A percentile compares a stretch with the other conserved stretches of the same genome.
Evolutionary conservation across 1,140 invertebrate genomes (phyloP).

Genomic region (Leptoteleia sp.): DNA sequence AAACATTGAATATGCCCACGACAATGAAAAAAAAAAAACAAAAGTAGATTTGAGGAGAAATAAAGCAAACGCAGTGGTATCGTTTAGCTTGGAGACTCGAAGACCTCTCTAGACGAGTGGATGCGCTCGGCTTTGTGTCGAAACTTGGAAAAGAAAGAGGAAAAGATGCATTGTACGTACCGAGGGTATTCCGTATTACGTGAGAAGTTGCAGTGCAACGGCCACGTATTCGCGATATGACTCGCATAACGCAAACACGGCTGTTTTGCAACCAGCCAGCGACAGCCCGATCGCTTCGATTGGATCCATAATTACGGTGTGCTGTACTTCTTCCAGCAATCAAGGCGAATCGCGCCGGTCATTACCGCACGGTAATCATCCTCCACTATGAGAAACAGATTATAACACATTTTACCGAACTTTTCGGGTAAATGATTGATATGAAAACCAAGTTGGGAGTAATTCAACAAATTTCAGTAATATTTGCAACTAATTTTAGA

Average conservation of each 20-base stretch:
- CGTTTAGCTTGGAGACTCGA: slow-evolving; percentile 52
- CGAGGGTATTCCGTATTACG: slow-evolving; percentile 54
- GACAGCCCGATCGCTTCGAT: too few species aligned
- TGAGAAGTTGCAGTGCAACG: slow-evolving; percentile 47
- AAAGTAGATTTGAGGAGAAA: slow-evolving; percentile 21
- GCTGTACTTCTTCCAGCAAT: too few species aligned
- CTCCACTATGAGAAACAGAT: too few species aligned
- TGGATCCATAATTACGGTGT: too few species aligned
- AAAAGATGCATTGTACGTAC: slow-evolving; percentile 31
- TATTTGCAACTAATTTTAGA: too few species aligned
- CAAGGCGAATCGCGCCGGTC: too few species aligned
- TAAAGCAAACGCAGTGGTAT: slow-evolving; percentile 44
- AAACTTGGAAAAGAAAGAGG: slow-evolving; percentile 59
- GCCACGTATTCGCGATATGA: slow-evolving; percentile 45
- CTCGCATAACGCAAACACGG: slow-evolving; percentile 26
- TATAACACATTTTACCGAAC: too few species aligned
- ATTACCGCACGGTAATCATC: too few species aligned
- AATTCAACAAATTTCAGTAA: too few species aligned
- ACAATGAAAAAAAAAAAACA: slow-evolving; percentile 4
- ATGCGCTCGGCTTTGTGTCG: slow-evolving; percentile 64
- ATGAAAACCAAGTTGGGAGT: too few species aligned
- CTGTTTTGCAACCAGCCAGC: slow-evolving; percentile 34
- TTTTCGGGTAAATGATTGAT: too few species aligned
- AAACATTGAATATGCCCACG: too few species aligned
- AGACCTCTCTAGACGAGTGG: slow-evolving; percentile 54